phyloP scores from a whole-genome alignment of 2,888 invertebrate species.

The Tridacna crocea region DNA sequence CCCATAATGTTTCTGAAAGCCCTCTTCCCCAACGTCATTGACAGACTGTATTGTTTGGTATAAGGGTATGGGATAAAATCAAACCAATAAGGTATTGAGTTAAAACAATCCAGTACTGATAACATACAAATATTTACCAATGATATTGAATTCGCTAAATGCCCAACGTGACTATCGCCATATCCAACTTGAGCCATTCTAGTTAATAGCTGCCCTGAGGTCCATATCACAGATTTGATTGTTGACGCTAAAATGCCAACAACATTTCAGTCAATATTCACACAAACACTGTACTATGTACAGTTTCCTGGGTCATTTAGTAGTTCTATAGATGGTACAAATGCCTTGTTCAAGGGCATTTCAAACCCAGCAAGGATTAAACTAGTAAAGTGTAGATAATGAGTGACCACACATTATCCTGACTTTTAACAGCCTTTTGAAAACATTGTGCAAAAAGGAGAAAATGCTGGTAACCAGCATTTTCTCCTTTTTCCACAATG shows the following conservation, averaged over 20 bases:
- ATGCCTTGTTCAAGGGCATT: too few species aligned
- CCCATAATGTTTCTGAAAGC: background rate
- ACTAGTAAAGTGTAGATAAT: too few species aligned
- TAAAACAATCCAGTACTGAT: slow-evolving; percentile 33
- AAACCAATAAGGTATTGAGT: background rate
- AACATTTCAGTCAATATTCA: background rate
- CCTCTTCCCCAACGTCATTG: background rate
- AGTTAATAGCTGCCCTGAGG: too few species aligned
- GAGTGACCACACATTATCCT: too few species aligned
- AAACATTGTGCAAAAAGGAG: too few species aligned
- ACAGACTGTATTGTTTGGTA: background rate
- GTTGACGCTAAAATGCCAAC: background rate
- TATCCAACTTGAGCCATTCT: slow-evolving; percentile 6
- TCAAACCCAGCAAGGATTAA: too few species aligned
- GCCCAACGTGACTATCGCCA: background rate
- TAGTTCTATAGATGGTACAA: too few species aligned
- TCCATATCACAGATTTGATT: background rate
- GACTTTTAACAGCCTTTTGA: too few species aligned
- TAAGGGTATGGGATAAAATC: background rate
- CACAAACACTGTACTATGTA: too few species aligned
- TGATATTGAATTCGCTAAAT: slow-evolving; percentile 29
- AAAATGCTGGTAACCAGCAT: too few species aligned
- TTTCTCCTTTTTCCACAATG: too few species aligned
- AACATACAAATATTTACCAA: slow-evolving; percentile 41
- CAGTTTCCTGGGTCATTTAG: too few species aligned